Evolutionary conservation across 2,797 vertebrate genomes (phyloP), one percentile per base, ranked within the genome.

Genomic region (Peromyscus aztecus): DNA sequence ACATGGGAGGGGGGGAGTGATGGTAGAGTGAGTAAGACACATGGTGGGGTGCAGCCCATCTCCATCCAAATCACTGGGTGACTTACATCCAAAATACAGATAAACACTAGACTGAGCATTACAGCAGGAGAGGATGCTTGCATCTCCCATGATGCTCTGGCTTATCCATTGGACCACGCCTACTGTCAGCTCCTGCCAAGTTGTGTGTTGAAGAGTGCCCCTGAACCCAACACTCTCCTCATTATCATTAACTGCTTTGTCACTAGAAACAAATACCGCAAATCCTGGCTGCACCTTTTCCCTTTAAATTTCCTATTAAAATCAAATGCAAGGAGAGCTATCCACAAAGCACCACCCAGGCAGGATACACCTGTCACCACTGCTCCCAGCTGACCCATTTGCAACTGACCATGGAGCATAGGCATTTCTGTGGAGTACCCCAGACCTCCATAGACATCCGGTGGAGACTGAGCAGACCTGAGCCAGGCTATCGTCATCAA

Each of bases 21-120:
- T n/a, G 49, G 3, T 13, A n/a, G 4, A 21, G 24, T 6, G 52
- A 6, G 7, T 21, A 6, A 55, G 1, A 12, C 0, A 1, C 40
- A 43, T 24, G 16, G 37, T 0, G 0, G 24, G 8, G 0, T 0
- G 0, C 2, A 31, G 6, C 40, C 14, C 23, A 37, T n/a, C 12
- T 8, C 40, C 19, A 31, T n/a, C 37, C 4, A 16, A 24, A 17
- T 46, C 40, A 49, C 3, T 49, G 46, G 24, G 4, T 0, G 52
- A 21, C 63, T 7, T 3, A 5, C 0, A 31, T 0, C 46, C 2
- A 2, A 9, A 8, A 19, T 17, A 21, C 10, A 49, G 7, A 6
- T 2, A 1, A 2, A 31, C 12, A 21, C 0, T 14, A 16, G 3
- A 23, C 57, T 31, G 29, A 29, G 49, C n/a, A 73, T 37, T 27